phyloP scores from a whole-genome alignment of 2,113 vertebrate species.

The Oryzias melastigma region DNA sequence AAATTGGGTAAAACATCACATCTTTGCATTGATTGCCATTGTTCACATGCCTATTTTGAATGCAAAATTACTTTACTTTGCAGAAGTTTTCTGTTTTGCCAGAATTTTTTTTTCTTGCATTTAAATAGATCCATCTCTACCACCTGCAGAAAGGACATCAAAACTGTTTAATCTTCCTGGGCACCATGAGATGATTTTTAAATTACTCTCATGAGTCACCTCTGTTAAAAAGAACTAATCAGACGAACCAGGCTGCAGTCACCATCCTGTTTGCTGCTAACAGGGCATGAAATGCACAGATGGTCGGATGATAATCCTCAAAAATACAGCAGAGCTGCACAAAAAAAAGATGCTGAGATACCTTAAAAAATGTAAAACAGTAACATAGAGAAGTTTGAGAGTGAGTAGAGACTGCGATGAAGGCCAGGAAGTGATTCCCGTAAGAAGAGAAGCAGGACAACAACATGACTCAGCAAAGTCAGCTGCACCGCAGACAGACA shows the following conservation, averaged over 20 bases:
- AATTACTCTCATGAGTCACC: not conserved
- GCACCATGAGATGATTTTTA: not conserved
- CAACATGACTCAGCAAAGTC: conserved; percentile 43
- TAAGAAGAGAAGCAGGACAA: conserved; percentile 17
- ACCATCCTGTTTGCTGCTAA: conserved; percentile 17
- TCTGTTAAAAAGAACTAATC: not conserved
- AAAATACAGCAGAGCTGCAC: not conserved
- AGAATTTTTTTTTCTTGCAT: not conserved
- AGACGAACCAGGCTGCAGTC: conserved; percentile 12
- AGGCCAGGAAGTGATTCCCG: conserved; percentile 25
- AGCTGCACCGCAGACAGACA: not conserved
- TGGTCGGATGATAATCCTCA: conserved; percentile 2
- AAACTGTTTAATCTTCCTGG: not conserved
- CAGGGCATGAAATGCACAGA: conserved; percentile 31
- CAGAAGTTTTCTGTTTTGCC: not conserved
- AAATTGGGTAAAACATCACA: too few relatives aligned
- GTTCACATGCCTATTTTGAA: too few relatives aligned
- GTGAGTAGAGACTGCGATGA: conserved; percentile 20
- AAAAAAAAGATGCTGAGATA: conserved; percentile 24
- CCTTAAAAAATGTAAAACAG: conserved; percentile 7
- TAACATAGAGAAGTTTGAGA: not conserved
- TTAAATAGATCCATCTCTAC: not conserved
- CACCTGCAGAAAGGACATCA: not conserved
- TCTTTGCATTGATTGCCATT: too few relatives aligned
- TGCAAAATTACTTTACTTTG: not conserved